phyloP scores from a whole-genome alignment of 2,113 vertebrate genomes.

The Gracilinanus agilis region DNA sequence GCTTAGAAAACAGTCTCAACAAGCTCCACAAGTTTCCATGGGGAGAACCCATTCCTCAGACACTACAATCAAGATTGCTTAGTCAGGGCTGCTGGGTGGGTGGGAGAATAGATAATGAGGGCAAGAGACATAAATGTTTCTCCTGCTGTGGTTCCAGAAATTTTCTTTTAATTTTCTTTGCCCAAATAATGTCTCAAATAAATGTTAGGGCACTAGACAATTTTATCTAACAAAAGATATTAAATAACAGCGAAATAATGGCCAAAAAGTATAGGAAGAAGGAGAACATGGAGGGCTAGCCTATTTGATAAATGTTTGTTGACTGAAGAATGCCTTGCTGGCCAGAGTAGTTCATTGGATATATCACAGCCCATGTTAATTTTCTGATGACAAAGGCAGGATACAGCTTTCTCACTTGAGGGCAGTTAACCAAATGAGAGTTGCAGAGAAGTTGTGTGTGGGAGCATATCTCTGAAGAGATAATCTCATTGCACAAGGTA shows the following conservation, averaged over 20 bases:
- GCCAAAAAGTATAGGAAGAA: background rate
- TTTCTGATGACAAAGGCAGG: background rate
- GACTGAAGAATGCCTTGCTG: background rate
- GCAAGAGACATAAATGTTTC: background rate
- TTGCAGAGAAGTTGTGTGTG: background rate
- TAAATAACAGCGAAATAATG: background rate
- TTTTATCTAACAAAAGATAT: too few relatives aligned
- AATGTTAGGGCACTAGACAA: background rate
- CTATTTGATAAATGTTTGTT: background rate
- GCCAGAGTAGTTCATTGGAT: background rate
- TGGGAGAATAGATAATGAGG: background rate
- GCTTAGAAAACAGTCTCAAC: background rate
- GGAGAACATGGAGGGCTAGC: background rate
- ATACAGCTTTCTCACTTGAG: background rate
- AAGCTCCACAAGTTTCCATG: background rate
- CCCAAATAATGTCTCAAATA: background rate
- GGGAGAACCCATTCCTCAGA: background rate
- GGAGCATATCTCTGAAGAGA: background rate
- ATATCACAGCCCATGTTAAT: background rate
- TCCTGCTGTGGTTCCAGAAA: background rate
- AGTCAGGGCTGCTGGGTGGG: too few relatives aligned
- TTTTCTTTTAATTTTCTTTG: background rate
- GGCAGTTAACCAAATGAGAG: background rate
- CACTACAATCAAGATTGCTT: background rate
- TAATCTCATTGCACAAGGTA: background rate